Percentiles rank a stretch among this genome's conserved stretches.
These are phyloP conservation scores for Pristionchus arcanus DNA, from an alignment of 2,888 invertebrate genomes.

Conservation along the genomic window DNA sequence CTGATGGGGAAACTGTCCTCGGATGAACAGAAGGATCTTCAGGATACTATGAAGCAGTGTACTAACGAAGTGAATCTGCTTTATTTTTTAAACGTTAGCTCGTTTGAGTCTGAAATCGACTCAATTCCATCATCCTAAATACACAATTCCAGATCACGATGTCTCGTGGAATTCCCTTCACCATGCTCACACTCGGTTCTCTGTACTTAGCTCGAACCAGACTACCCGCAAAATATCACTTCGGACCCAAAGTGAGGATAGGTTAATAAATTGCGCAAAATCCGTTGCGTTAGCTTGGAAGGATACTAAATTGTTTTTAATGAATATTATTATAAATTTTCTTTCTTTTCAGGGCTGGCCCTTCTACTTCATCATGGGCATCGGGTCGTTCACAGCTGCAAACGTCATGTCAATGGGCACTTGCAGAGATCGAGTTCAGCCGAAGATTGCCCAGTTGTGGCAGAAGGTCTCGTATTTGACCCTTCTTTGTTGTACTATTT, in stretches of 20 bases:
- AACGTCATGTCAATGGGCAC: constrained; percentile 71
- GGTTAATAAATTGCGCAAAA: not conserved
- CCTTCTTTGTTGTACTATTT: not conserved
- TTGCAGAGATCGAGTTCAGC: constrained; percentile 70
- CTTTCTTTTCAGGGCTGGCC: constrained; percentile 64
- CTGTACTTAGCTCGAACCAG: constrained; percentile 70
- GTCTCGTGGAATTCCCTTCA: constrained; percentile 72
- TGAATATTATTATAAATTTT: not conserved
- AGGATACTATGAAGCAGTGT: constrained; percentile 66
- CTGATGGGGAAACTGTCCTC: constrained; percentile 70
- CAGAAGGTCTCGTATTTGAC: constrained; percentile 56
- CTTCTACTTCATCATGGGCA: constrained; percentile 73
- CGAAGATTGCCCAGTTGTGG: constrained; percentile 66
- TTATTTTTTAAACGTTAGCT: not conserved
- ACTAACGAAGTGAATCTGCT: constrained; percentile 63
- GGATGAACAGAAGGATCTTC: constrained; percentile 71
- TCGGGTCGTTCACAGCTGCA: constrained; percentile 69
- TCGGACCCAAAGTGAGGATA: constrained; percentile 69
- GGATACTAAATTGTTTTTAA: too few relatives aligned
- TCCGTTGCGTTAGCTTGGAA: too few relatives aligned
- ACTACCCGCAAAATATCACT: constrained; percentile 71
- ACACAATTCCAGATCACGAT: constrained; percentile 63
- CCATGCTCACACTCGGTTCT: constrained; percentile 68
- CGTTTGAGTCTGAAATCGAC: not conserved
- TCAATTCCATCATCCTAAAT: not conserved